These are phyloP conservation scores for Paracanthobrama guichenoti DNA, from an alignment of 2,113 vertebrate genomes.

Conservation along the genomic window DNA sequence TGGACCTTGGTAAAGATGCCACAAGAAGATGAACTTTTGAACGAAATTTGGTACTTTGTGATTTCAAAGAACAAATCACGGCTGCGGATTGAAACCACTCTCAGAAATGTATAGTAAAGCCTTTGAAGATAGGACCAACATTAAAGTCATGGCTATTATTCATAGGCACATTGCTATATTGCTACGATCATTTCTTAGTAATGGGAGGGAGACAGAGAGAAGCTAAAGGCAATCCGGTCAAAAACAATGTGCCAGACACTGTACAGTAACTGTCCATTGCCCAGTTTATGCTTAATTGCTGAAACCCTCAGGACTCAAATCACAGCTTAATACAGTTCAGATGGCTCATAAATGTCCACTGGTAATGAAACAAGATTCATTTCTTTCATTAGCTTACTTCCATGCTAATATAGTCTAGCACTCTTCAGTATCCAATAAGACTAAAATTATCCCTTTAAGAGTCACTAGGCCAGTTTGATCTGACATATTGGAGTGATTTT, in stretches of 20 bases:
- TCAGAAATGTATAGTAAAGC: background rate
- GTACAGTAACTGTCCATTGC: background rate
- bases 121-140: background rate
- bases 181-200: slow-evolving; percentile 8
- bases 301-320: slow-evolving; percentile 16
- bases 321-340: background rate
- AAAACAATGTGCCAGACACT: background rate
- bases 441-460: slow-evolving; percentile 43
- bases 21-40: background rate
- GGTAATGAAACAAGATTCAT: slow-evolving; percentile 50
- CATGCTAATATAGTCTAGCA: slow-evolving; percentile 49
- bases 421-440: slow-evolving; percentile 46
- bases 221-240: background rate
- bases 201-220: background rate
- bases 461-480: background rate
- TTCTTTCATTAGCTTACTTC: slow-evolving; percentile 56
- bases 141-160: background rate
- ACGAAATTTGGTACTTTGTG: background rate
- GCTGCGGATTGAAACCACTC: background rate
- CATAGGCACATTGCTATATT: background rate
- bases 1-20: background rate
- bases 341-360: slow-evolving; percentile 44
- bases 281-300: slow-evolving; percentile 20
- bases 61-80: background rate
- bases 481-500: slow-evolving; percentile 8